Base-by-base conservation (phyloP, 2,888 invertebrate species). In the Beris chalybata region DNA sequence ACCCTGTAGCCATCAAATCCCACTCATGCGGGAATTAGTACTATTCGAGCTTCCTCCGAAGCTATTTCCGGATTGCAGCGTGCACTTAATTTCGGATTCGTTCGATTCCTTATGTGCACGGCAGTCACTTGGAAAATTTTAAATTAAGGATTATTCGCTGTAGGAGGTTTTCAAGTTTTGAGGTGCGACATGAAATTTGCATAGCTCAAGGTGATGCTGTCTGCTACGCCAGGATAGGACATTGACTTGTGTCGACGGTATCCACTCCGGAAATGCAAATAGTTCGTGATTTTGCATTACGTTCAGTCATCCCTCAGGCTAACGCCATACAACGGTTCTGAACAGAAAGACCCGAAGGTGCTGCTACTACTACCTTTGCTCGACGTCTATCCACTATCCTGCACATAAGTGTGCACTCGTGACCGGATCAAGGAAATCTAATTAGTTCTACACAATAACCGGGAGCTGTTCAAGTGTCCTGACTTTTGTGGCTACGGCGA, bases 341-440 rank as follows among this genome's bases (percentile, higher is more conserved):
- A 12, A n/a, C 45, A n/a, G 45, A 45, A 12, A 45, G 45, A n/a
- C n/a, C 11, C 45, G 3, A n/a, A 45, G n/a, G n/a, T 45, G 45
- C 12, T 45, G 45, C 45, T 45, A 12, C 45, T 45, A 12, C 45
- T 48, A 12, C 48, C 7, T 48, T 7, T 22, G 15, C 13, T 13
- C 12, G 9, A 48, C 48, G 22, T 22, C 22, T 13, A 15, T 48
- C 22, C 48, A n/a, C n/a, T n/a, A n/a, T n/a, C n/a, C 11, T 15
- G 15, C 7, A 48, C 22, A 9, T 12, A 48, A 48, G 48, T 48
- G 12, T 11, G 48, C 48, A 48, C 13, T 48, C 48, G 48, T 48
- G 48, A 48, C 48, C 48, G 48, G 22, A 48, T 48, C 48, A 48
- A 22, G 48, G 48, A 48, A 48, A 48, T 48, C 12, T 48, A 48